These are phyloP conservation scores for Drosophila pseudoobscura DNA, from an alignment of 1,140 invertebrate genomes.

Conservation along the genomic window DNA sequence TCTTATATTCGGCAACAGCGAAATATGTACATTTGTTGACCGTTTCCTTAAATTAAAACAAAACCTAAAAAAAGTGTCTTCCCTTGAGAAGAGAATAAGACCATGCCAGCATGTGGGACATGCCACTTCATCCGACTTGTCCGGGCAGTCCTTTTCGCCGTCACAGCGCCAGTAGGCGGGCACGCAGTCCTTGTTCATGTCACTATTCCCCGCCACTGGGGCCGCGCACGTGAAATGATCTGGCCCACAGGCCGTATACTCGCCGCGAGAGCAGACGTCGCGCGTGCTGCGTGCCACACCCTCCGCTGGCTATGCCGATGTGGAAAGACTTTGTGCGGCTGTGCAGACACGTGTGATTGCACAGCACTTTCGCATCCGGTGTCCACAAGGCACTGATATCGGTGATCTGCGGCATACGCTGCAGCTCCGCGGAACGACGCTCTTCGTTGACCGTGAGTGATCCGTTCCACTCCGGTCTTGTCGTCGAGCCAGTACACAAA, in stretches of 20 bases:
- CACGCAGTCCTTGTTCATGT: constrained; percentile 89
- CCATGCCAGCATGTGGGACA: constrained; percentile 85
- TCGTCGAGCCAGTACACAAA: constrained; percentile 94
- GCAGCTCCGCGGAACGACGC: constrained; percentile 83
- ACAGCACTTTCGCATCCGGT: constrained; percentile 75
- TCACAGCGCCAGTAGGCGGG: constrained; percentile 89
- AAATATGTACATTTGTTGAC: too few relatives aligned
- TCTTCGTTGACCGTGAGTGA: constrained; percentile 84
- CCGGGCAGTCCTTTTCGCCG: constrained; percentile 88
- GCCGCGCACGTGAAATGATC: constrained; percentile 90
- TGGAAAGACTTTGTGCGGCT: constrained; percentile 79
- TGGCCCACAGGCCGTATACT: constrained; percentile 90
- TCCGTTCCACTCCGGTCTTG: constrained; percentile 85
- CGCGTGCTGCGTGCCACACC: constrained; percentile 79
- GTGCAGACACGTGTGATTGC: constrained; percentile 81
- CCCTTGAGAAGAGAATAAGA: too few relatives aligned
- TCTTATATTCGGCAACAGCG: too few relatives aligned
- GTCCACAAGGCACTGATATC: constrained; percentile 86
- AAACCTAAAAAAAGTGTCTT: too few relatives aligned
- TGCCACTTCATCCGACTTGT: constrained; percentile 91
- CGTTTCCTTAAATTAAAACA: too few relatives aligned
- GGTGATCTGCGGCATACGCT: constrained; percentile 85
- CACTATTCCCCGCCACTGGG: constrained; percentile 68
- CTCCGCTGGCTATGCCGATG: constrained; percentile 88
- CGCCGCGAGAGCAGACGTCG: constrained; percentile 89